Base-by-base conservation (phyloP, 1,140 invertebrate genomes). In the Neoseiulus cucumeris region DNA sequence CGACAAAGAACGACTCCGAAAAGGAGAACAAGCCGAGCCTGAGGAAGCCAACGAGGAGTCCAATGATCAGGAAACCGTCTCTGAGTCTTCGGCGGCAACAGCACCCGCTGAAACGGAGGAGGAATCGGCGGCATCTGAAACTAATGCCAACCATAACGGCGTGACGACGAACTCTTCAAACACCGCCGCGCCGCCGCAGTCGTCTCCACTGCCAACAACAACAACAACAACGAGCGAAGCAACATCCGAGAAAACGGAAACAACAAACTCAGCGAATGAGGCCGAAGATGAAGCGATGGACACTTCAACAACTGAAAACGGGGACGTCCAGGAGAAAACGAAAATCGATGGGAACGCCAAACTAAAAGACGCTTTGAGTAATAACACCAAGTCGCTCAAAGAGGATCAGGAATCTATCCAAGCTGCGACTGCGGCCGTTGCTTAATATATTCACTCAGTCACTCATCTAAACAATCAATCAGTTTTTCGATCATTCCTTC, bases 361-460 rank as follows among this genome's bases (percentile, higher is more conserved):
- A 59, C 51, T 59, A 14, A 59, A 59, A 33, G 51, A 59, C 22
- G 51, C 51, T 29, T 25, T 59, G 51, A 59, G 51, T 25, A 59
- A 25, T 59, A 20, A 14, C 22, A 25, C 25, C 25, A 59, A 59
- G 33, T 25, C 14, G 51, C 51, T 59, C 51, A 59, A 59, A 25
- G 51, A 59, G 14, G 51, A 59, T 25, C 25, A 59, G 33, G 51
- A 59, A 25, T 33, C 51, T 12, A 59, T 59, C 22, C 51, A 59
- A 59, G 25, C 51, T 29, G 51, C 51, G 33, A 59, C 51, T 25
- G 51, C 51, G 51, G 51, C 51, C 51, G 51, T 59, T 59, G 51
- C 51, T 59, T 59, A 59, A 59, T 59, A 29, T 59, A 59, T 59
- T 59, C 51, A 25, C 22, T 47, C 22, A 39, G 4, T 39, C 33